Conservation (phyloP, 2,888 invertebrate genomes). For the Teinopalpus imperialis region DNA sequence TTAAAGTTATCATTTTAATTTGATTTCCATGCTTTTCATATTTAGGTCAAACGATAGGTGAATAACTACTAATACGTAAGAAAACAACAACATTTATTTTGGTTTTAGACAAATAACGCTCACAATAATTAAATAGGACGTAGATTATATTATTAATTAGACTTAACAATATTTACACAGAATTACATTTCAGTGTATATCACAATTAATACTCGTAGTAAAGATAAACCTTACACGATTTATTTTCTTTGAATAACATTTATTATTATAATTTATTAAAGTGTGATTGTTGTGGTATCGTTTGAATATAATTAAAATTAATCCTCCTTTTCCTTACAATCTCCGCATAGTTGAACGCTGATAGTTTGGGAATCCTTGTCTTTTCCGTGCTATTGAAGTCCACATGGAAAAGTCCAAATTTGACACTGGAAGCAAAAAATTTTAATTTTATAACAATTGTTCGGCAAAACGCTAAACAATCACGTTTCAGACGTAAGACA, state of each 20-base stretch:
- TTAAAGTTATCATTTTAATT: too few relatives aligned
- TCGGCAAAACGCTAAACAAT: too few relatives aligned
- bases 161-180: constrained; percentile 24
- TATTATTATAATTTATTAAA: constrained; percentile 37
- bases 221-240: constrained; percentile 21
- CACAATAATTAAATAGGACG: constrained; percentile 15
- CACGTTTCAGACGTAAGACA: too few relatives aligned
- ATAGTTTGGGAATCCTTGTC: constrained; percentile 69
- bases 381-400: constrained; percentile 63
- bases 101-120: constrained; percentile 10
- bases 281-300: constrained; percentile 31
- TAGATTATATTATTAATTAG: constrained; percentile 18
- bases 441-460: constrained; percentile 11
- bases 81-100: constrained; percentile 22
- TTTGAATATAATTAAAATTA: constrained; percentile 60
- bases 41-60: too few relatives aligned
- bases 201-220: constrained; percentile 20
- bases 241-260: constrained; percentile 8
- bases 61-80: too few relatives aligned
- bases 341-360: constrained; percentile 62
- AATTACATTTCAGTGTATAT: constrained; percentile 16
- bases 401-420: constrained; percentile 73
- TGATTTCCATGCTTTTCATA: too few relatives aligned
- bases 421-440: constrained; percentile 52
- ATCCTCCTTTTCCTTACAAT: constrained; percentile 61